Conservation (phyloP, 2,888 invertebrate genomes). For the Apeira syringaria region DNA sequence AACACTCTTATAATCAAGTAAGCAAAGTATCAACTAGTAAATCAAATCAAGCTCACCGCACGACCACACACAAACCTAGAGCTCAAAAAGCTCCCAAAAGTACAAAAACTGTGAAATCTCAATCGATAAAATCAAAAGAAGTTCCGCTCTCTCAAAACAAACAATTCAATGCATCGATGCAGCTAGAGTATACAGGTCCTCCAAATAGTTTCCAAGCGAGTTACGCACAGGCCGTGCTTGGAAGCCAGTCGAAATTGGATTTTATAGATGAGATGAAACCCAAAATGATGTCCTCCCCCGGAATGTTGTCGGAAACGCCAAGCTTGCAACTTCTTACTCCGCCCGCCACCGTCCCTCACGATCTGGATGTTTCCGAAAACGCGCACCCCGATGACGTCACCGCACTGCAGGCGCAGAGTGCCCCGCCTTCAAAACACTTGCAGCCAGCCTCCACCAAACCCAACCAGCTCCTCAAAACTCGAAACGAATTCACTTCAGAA, state of each 20-base stretch:
- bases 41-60: slow-evolving; percentile 63
- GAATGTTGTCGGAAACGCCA: slow-evolving; percentile 63
- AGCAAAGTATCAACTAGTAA: slow-evolving; percentile 80
- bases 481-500: slow-evolving; percentile 52
- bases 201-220: slow-evolving; percentile 76
- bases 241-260: slow-evolving; percentile 61
- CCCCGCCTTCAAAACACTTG: slow-evolving; percentile 43
- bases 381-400: slow-evolving; percentile 60
- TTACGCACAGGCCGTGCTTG: slow-evolving; percentile 71
- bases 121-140: slow-evolving; percentile 61
- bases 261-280: slow-evolving; percentile 62
- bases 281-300: slow-evolving; percentile 58
- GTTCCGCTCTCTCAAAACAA: slow-evolving; percentile 54
- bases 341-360: slow-evolving; percentile 64
- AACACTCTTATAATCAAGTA: slow-evolving; percentile 80
- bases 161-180: slow-evolving; percentile 54
- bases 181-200: slow-evolving; percentile 63
- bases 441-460: slow-evolving; percentile 60
- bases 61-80: slow-evolving; percentile 55
- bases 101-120: slow-evolving; percentile 41
- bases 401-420: slow-evolving; percentile 55
- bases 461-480: slow-evolving; percentile 70
- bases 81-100: slow-evolving; percentile 49
- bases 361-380: slow-evolving; percentile 54
- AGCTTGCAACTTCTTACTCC: slow-evolving; percentile 69